Conservation (phyloP, 2,888 invertebrate genomes). For the Coremacera marginata region DNA sequence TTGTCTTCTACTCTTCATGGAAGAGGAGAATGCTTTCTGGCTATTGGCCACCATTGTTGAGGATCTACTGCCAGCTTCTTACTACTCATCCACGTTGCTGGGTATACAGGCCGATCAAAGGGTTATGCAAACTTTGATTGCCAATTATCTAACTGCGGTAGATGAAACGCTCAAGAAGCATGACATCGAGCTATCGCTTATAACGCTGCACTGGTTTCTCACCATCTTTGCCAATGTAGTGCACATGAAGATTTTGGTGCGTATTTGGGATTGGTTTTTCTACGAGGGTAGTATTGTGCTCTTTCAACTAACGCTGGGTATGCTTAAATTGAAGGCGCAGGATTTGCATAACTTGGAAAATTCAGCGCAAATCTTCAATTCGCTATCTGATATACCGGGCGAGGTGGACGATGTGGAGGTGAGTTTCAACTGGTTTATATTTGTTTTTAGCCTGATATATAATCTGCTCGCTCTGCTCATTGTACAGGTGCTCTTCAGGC, state of each 20-base stretch:
- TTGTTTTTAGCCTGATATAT: neutral
- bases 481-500: conserved; percentile 76
- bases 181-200: conserved; percentile 94
- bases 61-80: conserved; percentile 96
- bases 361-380: conserved; percentile 98
- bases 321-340: conserved; percentile 90
- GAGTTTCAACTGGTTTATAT: conserved; percentile 4
- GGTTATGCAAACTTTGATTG: conserved; percentile 92
- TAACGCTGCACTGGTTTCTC: conserved; percentile 97
- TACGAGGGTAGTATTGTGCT: conserved; percentile 94
- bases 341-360: conserved; percentile 89
- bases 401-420: conserved; percentile 86
- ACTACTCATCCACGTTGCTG: conserved; percentile 93
- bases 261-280: conserved; percentile 98
- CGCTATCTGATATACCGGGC: conserved; percentile 94
- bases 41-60: conserved; percentile 99
- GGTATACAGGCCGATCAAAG: conserved; percentile 95
- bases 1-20: conserved; percentile 90
- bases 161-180: conserved; percentile 93
- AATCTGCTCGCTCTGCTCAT: neutral
- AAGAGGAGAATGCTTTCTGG: conserved; percentile 99
- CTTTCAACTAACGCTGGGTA: conserved; percentile 93
- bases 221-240: conserved; percentile 97
- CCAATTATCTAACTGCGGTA: conserved; percentile 89
- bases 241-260: conserved; percentile 90